These are phyloP conservation scores for Morpho deidamia DNA, from an alignment of 2,888 invertebrate species.

Conservation along the genomic window DNA sequence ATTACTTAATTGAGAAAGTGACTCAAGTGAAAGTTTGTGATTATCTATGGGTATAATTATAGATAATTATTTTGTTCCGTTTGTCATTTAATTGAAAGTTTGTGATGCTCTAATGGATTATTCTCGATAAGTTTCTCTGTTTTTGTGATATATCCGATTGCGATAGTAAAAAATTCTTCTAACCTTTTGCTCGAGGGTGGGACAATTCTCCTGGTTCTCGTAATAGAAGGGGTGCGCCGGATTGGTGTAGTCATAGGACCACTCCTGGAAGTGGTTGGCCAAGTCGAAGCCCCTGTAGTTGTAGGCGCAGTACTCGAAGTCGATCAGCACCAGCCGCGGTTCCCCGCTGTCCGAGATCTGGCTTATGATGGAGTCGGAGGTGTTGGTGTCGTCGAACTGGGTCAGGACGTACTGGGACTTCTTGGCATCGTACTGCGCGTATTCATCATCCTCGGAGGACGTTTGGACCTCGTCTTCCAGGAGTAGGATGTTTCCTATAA, in stretches of 20 bases:
- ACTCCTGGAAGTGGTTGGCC: constrained; percentile 96
- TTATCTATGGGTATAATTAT: too few relatives aligned
- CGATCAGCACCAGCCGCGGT: constrained; percentile 87
- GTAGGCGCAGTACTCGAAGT: constrained; percentile 97
- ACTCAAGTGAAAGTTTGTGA: too few relatives aligned
- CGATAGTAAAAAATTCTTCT: constrained; percentile 12
- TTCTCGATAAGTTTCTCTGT: too few relatives aligned
- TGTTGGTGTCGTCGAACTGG: constrained; percentile 48
- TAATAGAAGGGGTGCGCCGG: constrained; percentile 87
- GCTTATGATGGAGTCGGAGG: constrained; percentile 51
- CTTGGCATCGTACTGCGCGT: constrained; percentile 35
- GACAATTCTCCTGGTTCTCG: constrained; percentile 82
- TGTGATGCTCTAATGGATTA: too few relatives aligned
- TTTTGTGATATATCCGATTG: too few relatives aligned
- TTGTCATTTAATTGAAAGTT: too few relatives aligned
- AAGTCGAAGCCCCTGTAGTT: constrained; percentile 93
- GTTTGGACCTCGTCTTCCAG: constrained; percentile 49
- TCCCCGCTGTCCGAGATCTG: constrained; percentile 64
- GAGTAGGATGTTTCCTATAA: constrained; percentile 75
- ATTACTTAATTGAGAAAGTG: too few relatives aligned
- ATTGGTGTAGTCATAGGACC: constrained; percentile 92
- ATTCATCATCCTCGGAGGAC: constrained; percentile 35
- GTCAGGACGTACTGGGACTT: constrained; percentile 27
- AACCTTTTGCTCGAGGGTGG: constrained; percentile 89
- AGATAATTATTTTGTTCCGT: too few relatives aligned